These are phyloP conservation scores for Lamproptera curius DNA, from an alignment of 2,888 invertebrate species.

Conservation along the genomic window DNA sequence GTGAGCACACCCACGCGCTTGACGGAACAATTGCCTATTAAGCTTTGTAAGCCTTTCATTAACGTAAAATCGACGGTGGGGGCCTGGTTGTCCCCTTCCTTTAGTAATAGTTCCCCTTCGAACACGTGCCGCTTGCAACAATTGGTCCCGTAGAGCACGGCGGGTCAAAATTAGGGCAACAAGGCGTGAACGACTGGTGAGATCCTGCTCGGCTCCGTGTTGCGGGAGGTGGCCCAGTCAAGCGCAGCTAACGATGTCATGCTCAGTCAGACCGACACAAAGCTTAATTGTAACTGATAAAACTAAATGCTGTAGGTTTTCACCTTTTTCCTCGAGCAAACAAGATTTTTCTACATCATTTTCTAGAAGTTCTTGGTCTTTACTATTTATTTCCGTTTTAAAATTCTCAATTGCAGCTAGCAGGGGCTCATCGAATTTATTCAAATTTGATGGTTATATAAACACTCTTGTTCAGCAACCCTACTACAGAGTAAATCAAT, in stretches of 20 bases:
- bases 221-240: not conserved
- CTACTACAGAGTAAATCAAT: not conserved
- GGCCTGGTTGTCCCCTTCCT: slow-evolving; percentile 17
- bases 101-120: slow-evolving; percentile 22
- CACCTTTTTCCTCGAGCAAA: slow-evolving; percentile 3
- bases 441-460: not conserved
- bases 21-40: slow-evolving; percentile 25
- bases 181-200: slow-evolving; percentile 18
- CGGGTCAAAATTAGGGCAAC: slow-evolving; percentile 22
- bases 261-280: not conserved
- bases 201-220: not conserved
- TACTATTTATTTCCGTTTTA: not conserved
- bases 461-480: not conserved
- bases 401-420: not conserved
- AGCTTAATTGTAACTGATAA: slow-evolving; percentile 3
- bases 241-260: no score
- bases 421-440: not conserved
- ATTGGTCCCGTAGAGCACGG: slow-evolving; percentile 21
- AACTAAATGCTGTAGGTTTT: not conserved
- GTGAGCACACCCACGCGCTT: slow-evolving; percentile 18
- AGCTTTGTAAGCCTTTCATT: slow-evolving; percentile 26
- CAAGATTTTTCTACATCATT: slow-evolving; percentile 5
- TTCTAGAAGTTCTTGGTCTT: not conserved
- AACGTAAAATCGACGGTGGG: slow-evolving; percentile 20
- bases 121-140: slow-evolving; percentile 24